These are phyloP conservation scores for Mesorhabditis sp. DNA, from an alignment of 2,888 invertebrate species.

Conservation along the genomic window DNA sequence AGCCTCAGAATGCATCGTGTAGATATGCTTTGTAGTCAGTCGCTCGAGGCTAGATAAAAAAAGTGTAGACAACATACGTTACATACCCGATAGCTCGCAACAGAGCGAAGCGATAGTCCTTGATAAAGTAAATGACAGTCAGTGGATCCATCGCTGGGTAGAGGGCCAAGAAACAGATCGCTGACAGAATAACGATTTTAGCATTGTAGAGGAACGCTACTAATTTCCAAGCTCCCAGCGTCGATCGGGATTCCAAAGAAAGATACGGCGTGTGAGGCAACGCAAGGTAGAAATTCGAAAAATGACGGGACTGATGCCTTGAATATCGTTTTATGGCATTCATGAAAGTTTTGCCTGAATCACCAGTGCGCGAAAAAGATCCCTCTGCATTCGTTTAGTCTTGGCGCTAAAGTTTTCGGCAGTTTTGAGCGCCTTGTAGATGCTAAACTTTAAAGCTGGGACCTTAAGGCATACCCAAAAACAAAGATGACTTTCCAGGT, in stretches of 20 bases:
- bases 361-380: constrained; percentile 19
- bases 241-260: no score
- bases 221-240: no score
- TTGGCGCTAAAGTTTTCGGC: background rate
- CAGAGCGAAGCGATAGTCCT: constrained; percentile 16
- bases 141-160: constrained; percentile 22
- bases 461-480: no score
- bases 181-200: constrained; percentile 16
- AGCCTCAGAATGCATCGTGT: no score
- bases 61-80: no score
- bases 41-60: no score
- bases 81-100: constrained; percentile 7
- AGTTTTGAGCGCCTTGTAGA: no score
- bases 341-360: constrained; percentile 14
- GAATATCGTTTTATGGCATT: no score
- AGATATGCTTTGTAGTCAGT: no score
- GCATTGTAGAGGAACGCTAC: constrained; percentile 15
- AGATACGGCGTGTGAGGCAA: constrained; percentile 15
- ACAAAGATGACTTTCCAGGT: no score
- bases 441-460: no score
- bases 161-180: constrained; percentile 17
- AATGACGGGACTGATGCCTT: background rate
- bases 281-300: constrained; percentile 8
- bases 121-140: constrained; percentile 20
- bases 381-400: constrained; percentile 15